Conservation (phyloP, 2,113 vertebrate genomes). For the Smithornis capensis region DNA sequence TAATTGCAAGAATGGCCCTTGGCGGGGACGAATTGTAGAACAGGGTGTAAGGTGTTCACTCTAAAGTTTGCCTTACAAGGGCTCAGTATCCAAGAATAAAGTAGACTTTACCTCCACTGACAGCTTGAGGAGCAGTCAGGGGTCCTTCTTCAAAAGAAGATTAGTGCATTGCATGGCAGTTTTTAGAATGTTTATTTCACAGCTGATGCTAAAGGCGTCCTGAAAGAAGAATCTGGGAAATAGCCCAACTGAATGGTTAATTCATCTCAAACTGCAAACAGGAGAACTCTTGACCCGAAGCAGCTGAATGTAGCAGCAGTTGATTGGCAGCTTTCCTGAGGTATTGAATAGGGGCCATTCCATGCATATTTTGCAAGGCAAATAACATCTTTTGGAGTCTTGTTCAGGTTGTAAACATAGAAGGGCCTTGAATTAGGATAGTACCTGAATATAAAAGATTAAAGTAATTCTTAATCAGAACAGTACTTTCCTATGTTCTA, state of each 20-base stretch:
- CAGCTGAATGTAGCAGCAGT: not conserved
- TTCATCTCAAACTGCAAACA: not conserved
- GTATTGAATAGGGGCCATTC: fast-evolving
- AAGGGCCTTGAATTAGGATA: not conserved
- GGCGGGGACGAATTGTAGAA: not conserved
- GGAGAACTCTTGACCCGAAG: not conserved
- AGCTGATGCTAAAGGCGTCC: not conserved
- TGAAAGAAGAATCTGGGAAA: not conserved
- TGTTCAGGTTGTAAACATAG: not conserved
- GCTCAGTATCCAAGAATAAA: not conserved
- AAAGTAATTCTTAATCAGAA: not conserved
- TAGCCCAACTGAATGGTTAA: not conserved
- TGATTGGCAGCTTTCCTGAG: not conserved
- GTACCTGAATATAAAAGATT: not conserved
- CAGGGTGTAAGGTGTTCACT: not conserved
- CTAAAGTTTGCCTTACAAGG: not conserved
- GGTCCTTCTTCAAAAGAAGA: not conserved
- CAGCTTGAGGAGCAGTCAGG: not conserved
- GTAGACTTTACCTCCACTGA: not conserved
- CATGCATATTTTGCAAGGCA: not conserved
- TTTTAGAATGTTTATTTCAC: not conserved
- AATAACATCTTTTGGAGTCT: not conserved
- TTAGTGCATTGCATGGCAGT: not conserved
- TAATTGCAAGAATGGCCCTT: not conserved
- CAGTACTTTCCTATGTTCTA: not conserved